Evolutionary conservation across 2,888 invertebrate species (phyloP).

Genomic region (Petrolisthes cinctipes): DNA sequence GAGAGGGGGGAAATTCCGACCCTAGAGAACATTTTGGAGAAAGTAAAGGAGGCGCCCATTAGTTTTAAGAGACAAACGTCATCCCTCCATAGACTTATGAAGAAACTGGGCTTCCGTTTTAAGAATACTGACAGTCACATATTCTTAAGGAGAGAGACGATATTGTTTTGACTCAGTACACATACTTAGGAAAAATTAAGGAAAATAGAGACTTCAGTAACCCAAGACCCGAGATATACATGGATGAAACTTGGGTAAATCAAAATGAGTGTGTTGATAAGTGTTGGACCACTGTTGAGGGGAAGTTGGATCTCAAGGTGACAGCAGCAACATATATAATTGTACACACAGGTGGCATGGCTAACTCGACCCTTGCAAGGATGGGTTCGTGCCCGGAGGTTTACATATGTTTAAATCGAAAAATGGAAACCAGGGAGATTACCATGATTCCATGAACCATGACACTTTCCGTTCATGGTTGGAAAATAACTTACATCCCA

Average conservation of each 20-base stretch:
- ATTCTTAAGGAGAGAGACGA: neutral
- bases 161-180: neutral
- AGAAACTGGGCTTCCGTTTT: neutral
- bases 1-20: no score
- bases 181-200: neutral
- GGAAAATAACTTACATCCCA: neutral
- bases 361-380: no score
- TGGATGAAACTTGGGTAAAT: no score
- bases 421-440: conserved; percentile 8
- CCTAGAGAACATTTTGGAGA: no score
- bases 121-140: neutral
- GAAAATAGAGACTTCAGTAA: no score
- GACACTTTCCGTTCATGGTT: neutral
- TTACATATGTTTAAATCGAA: neutral
- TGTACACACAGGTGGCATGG: neutral
- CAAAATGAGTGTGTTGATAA: no score
- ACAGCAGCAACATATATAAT: neutral
- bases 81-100: no score
- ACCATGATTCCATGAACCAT: conserved; percentile 17
- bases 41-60: no score
- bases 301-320: neutral
- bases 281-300: neutral
- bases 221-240: no score
- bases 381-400: neutral
- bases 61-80: no score